Evolutionary conservation across 2,888 invertebrate species (phyloP), one percentile per base, ranked within the genome.

Genomic region (Petrolisthes manimaculis): DNA sequence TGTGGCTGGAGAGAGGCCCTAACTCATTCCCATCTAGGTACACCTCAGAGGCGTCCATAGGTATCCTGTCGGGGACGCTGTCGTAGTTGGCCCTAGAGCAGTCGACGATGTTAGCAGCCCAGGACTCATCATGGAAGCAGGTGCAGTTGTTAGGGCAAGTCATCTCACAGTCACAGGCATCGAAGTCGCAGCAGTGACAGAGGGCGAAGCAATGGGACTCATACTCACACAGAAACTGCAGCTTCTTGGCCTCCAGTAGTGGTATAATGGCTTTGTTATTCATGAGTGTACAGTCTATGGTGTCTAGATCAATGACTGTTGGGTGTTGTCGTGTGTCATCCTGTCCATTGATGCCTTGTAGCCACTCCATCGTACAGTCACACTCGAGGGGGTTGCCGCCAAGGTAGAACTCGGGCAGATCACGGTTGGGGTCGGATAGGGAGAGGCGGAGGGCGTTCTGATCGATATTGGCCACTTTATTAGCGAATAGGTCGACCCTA

Each of bases 101-200:
- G 94, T 96, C 96, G 91, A 97, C 96, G 87, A 97, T 96, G 94
- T 97, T 97, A 92, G 96, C 95, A 92, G 95, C 95, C 96, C 97
- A 97, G 92, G 96, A 95, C 93, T 96, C 95, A 94, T 97, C 97
- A 92, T 97, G 96, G 77, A 90, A 90, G 93, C 97, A 97, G 91
- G 95, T 95, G 93, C 97, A 97, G 93, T 95, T 96, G 93, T 95
- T 95, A 91, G 97, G 97, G 93, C 97, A 97, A 92, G 96, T 96
- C 96, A 97, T 97, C 94, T 97, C 96, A 93, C 97, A 97, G 94
- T 97, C 97, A 94, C 97, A 97, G 91, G 96, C 96, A 93, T 96
- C 96, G 94, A 96, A 97, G 93, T 97, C 96, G 94, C 97, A 97
- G 94, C 97, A 97, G 93, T 96, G 96, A 93, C 97, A 97, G 91